Base-by-base conservation (phyloP, 2,113 vertebrate species). In the Periophthalmodon schlosseri region DNA sequence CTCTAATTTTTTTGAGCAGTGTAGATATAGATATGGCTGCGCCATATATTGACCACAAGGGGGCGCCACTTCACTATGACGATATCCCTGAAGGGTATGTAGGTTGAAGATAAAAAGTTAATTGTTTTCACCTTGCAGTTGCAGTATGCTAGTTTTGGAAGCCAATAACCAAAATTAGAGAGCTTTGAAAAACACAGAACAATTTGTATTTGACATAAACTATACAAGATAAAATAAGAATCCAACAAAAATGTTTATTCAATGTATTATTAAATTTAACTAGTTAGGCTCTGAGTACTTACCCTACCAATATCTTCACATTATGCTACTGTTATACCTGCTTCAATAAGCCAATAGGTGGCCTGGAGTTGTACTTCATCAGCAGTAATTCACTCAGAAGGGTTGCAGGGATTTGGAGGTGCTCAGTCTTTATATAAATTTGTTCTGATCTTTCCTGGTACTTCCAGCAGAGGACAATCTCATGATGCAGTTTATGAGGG, bases 381-480 rank as follows among this genome's bases (percentile, higher is more conserved):
- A 77, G 80, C 83, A 84, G 75, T 75, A 87, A 80, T 87, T 84
- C 82, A 81, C 84, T 80, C 79, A 77, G 73, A 64, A 5, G 73
- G 70, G 23, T 71, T 79, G 71, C 56, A 73, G 84, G 66, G 74
- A 23, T 84, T 86, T 90, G 87, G 84, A 83, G 85, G 66, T 8
- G 10, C 16, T 72, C 69, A 61, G 24, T 72, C 75, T 86, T 84
- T 76, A 74, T 76, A 78, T 89, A 87, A 86, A 87, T 84, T 77
- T 65, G 77, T 74, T 67, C 83, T 76, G 84, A 91, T 83, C 91
- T 93, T 90, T 89, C 89, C 88, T 88, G 77, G 78, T 70, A 34
- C 75, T 76, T 70, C 86, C 72, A 82, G 88, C 90, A 88, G 91
- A 92, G 91, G 84, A 91, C 91, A 88, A 88, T 82, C 72, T 86